Evolutionary conservation across 2,113 vertebrate genomes (phyloP).

Genomic region (Dipodomys spectabilis): DNA sequence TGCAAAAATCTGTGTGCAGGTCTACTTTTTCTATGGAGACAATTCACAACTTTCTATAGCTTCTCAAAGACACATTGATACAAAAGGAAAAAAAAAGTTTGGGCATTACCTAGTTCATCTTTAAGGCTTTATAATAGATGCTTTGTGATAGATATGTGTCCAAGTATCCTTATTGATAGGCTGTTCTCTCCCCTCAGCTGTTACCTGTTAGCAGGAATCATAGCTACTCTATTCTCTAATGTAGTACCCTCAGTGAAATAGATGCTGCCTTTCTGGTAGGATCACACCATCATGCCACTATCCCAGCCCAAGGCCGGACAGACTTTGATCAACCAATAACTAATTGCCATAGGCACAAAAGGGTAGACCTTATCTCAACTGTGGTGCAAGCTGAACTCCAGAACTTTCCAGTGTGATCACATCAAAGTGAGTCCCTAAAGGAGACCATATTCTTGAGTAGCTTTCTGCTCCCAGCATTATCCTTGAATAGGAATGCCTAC

Average conservation of each 20-base stretch:
- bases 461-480: not conserved
- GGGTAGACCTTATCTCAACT: not conserved
- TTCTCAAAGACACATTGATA: not conserved
- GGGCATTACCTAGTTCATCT: not conserved
- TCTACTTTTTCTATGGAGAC: not conserved
- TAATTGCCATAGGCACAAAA: not conserved
- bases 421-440: not conserved
- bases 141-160: not conserved
- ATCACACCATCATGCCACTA: not conserved
- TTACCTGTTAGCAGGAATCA: not conserved
- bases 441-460: not conserved
- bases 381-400: not conserved
- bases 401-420: not conserved
- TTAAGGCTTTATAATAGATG: not conserved
- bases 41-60: not conserved
- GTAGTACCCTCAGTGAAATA: not conserved
- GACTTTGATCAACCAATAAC: not conserved
- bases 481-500: not conserved
- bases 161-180: not conserved
- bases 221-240: not conserved
- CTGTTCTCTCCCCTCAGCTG: not conserved
- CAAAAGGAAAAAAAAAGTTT: not conserved
- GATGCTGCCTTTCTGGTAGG: not conserved
- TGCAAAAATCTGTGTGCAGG: not conserved
- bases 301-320: rapidly evolving